Evolutionary conservation across 2,888 invertebrate species (phyloP).

Genomic region (Dynastes tityus): DNA sequence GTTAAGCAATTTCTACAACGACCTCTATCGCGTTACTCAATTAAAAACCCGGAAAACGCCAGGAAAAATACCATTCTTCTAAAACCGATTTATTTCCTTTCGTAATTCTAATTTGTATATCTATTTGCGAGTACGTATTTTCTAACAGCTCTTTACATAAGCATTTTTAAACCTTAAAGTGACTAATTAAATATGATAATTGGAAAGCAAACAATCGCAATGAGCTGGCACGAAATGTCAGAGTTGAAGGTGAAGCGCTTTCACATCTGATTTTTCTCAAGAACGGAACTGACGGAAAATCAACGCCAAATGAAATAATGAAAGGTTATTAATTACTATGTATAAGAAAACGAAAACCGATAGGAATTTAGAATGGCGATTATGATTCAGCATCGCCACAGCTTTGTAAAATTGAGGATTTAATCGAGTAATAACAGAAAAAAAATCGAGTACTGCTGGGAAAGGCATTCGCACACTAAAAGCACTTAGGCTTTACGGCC

Average conservation of each 20-base stretch:
- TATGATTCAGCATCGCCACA: too few relatives aligned
- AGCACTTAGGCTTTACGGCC: too few relatives aligned
- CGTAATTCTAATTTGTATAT: conserved; percentile 7
- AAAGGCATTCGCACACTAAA: too few relatives aligned
- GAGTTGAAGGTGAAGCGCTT: conserved; percentile 43
- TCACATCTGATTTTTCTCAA: conserved; percentile 32
- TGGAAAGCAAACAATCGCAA: conserved; percentile 45
- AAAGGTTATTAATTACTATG: conserved; percentile 10
- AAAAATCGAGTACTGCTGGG: too few relatives aligned
- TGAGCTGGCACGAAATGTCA: conserved; percentile 33
- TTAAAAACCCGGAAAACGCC: conserved; percentile 3
- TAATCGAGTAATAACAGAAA: too few relatives aligned
- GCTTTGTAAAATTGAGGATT: too few relatives aligned
- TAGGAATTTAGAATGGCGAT: not conserved
- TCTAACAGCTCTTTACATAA: conserved; percentile 33
- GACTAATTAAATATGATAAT: conserved; percentile 46
- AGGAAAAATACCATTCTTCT: not conserved
- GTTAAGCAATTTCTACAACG: too few relatives aligned
- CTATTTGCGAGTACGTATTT: not conserved
- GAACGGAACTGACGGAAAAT: conserved; percentile 21
- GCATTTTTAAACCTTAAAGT: conserved; percentile 29
- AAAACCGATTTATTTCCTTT: conserved; percentile 18
- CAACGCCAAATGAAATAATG: not conserved
- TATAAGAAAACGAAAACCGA: not conserved
- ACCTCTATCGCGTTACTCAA: too few relatives aligned